Conservation (phyloP, 2,113 vertebrate genomes). For the Phocoena phocoena region DNA sequence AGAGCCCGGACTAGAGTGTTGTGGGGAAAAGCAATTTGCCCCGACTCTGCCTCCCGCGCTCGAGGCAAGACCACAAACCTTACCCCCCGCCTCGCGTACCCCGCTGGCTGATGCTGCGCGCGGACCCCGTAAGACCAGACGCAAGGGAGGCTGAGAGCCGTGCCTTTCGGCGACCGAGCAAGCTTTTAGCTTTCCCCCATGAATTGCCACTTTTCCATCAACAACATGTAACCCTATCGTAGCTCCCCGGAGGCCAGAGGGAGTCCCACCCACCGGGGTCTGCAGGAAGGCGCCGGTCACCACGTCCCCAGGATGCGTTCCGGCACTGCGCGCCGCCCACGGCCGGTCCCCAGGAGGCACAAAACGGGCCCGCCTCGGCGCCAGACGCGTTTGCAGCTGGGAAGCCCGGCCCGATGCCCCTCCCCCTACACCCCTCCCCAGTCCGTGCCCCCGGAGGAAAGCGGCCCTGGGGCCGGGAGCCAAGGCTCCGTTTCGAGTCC, state of each 20-base stretch:
- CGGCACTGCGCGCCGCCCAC: constrained; percentile 59
- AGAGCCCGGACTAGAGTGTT: not conserved
- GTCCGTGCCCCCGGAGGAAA: not conserved
- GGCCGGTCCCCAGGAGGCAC: constrained; percentile 72
- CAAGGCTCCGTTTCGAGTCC: not conserved
- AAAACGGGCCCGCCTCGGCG: constrained; percentile 67
- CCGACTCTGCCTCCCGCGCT: no score
- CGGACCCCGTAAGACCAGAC: not conserved
- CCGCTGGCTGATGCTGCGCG: not conserved
- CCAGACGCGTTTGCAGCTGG: constrained; percentile 73
- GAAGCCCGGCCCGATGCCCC: constrained; percentile 50
- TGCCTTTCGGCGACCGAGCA: constrained; percentile 9
- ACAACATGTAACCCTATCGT: not conserved
- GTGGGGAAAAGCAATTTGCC: not conserved
- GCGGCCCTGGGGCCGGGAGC: not conserved
- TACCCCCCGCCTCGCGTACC: not conserved
- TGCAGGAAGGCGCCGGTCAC: constrained; percentile 51
- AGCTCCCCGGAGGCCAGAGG: not conserved
- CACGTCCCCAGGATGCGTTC: constrained; percentile 60
- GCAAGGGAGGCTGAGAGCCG: not conserved
- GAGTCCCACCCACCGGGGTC: not conserved
- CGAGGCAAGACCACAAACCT: not conserved
- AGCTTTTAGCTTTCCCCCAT: not conserved
- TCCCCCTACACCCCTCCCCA: constrained; percentile 46
- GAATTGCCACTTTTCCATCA: not conserved